A percentile compares a stretch with the other conserved stretches of the same genome.
Conservation (phyloP, 2,888 invertebrate genomes). For the Cerastis leucographa region DNA sequence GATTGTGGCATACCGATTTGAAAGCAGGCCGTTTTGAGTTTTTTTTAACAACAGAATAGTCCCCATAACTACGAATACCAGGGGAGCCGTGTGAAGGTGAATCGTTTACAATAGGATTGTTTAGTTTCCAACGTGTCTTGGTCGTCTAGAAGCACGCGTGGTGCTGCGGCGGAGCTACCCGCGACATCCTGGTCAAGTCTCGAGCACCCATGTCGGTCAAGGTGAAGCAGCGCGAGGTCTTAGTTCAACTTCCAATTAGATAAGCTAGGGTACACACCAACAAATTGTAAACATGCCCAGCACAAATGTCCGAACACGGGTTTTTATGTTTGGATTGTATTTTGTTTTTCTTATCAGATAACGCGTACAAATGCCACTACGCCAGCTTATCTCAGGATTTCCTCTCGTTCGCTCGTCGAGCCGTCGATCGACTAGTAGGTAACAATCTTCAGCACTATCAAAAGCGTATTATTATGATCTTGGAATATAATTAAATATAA, state of each 20-base stretch:
- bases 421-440: constrained; percentile 28
- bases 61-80: background rate
- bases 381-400: constrained; percentile 60
- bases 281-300: constrained; percentile 49
- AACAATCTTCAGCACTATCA: constrained; percentile 49
- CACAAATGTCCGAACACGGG: constrained; percentile 54
- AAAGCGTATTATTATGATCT: constrained; percentile 50
- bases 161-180: constrained; percentile 12
- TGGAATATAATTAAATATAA: constrained; percentile 60
- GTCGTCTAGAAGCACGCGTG: background rate
- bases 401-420: constrained; percentile 43
- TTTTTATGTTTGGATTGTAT: constrained; percentile 56
- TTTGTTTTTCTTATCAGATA: constrained; percentile 61
- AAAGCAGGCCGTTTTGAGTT: background rate
- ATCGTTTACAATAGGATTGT: background rate
- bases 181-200: constrained; percentile 30
- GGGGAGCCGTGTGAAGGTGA: background rate
- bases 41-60: constrained; percentile 16
- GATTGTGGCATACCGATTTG: background rate
- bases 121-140: background rate
- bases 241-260: constrained; percentile 50
- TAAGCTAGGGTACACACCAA: constrained; percentile 47
- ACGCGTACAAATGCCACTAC: constrained; percentile 21
- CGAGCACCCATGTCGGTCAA: constrained; percentile 44
- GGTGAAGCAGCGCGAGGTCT: constrained; percentile 41